Conservation (phyloP, 2,797 vertebrate species). For the Gouania willdenowi region DNA sequence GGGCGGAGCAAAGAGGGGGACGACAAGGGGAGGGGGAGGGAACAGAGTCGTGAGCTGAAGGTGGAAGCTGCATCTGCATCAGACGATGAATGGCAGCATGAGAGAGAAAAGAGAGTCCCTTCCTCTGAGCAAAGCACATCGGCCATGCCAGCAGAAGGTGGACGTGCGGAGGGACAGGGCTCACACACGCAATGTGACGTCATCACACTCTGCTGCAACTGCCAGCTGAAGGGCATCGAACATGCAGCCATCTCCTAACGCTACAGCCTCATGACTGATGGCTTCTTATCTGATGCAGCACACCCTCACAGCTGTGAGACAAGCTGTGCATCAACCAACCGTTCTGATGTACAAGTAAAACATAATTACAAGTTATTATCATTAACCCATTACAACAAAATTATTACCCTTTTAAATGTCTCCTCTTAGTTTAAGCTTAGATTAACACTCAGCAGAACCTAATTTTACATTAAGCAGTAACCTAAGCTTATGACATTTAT, state of each 20-base stretch:
- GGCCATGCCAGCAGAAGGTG: constrained; percentile 29
- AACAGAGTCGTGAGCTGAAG: background rate
- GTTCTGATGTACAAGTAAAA: too few species aligned
- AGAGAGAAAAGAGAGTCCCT: too few species aligned
- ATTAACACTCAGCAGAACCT: too few species aligned
- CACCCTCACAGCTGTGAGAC: too few species aligned
- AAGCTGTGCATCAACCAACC: too few species aligned
- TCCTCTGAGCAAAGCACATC: constrained; percentile 34
- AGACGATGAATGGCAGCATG: too few species aligned
- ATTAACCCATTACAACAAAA: too few species aligned
- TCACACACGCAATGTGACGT: constrained; percentile 37
- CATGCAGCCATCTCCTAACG: background rate
- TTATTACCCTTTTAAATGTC: too few species aligned
- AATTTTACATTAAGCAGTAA: too few species aligned
- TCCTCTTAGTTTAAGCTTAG: too few species aligned
- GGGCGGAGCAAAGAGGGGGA: background rate
- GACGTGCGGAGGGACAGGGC: constrained; percentile 49
- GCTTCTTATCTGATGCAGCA: constrained; percentile 9
- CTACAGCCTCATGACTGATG: background rate
- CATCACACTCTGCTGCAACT: constrained; percentile 34
- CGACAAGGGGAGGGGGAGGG: background rate
- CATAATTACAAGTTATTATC: too few species aligned
- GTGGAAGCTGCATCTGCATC: constrained; percentile 34
- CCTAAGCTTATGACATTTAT: too few species aligned
- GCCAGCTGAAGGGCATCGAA: background rate